Percentiles rank a stretch among this genome's conserved stretches.
These are phyloP conservation scores for Parasteatoda lunata DNA, from an alignment of 2,888 invertebrate species.

Conservation along the genomic window DNA sequence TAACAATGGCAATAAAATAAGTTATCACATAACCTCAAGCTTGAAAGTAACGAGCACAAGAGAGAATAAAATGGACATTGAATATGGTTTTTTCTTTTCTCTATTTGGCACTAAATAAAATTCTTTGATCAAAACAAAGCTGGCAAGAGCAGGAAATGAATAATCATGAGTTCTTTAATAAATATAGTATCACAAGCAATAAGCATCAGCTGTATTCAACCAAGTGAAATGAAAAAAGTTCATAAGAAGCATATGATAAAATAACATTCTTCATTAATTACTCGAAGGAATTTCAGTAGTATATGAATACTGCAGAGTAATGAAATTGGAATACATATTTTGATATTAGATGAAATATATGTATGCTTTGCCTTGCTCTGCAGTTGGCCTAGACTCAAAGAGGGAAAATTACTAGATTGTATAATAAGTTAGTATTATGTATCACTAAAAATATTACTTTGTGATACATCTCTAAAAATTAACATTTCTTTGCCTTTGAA, in stretches of 20 bases:
- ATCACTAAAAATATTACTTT: constrained; percentile 35
- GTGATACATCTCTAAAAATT: constrained; percentile 1
- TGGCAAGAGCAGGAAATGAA: constrained; percentile 56
- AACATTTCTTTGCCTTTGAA: background rate
- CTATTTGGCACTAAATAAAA: constrained; percentile 68
- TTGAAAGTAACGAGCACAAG: constrained; percentile 61
- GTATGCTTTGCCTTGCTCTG: constrained; percentile 50
- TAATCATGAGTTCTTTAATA: constrained; percentile 16
- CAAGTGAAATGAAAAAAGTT: constrained; percentile 41
- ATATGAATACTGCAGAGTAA: constrained; percentile 40
- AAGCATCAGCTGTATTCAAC: constrained; percentile 60
- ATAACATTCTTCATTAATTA: constrained; percentile 10
- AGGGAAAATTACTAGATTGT: constrained; percentile 16
- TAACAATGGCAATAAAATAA: constrained; percentile 67
- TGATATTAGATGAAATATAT: constrained; percentile 36
- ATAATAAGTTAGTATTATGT: constrained; percentile 28
- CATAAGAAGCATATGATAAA: constrained; percentile 10
- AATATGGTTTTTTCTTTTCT: constrained; percentile 48
- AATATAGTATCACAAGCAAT: constrained; percentile 61
- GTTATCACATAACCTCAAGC: constrained; percentile 67
- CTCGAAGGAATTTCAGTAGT: constrained; percentile 8
- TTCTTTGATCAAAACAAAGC: constrained; percentile 58
- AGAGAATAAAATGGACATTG: constrained; percentile 67
- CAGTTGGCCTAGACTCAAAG: constrained; percentile 47
- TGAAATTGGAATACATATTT: constrained; percentile 26